These are phyloP conservation scores for Aphodius granarius DNA, from an alignment of 2,888 invertebrate genomes.

Conservation along the genomic window DNA sequence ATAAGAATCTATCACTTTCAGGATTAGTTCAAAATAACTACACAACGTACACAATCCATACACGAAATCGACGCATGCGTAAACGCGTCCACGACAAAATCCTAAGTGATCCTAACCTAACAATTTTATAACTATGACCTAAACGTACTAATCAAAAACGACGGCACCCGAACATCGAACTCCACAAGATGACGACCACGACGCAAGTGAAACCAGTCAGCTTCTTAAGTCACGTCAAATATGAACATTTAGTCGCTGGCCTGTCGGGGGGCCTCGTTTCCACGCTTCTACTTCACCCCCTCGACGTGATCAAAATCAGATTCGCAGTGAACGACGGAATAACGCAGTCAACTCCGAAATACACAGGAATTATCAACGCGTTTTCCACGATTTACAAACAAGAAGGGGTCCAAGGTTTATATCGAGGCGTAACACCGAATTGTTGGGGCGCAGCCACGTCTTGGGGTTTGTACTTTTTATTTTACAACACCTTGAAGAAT, in stretches of 20 bases:
- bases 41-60: too few species aligned
- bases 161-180: not conserved
- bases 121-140: not conserved
- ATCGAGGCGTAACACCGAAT: constrained; percentile 97
- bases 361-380: constrained; percentile 76
- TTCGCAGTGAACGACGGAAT: constrained; percentile 98
- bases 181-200: constrained; percentile 24
- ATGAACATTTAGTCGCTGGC: constrained; percentile 95
- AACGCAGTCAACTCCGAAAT: constrained; percentile 79
- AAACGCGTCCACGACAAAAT: too few species aligned
- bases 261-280: constrained; percentile 94
- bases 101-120: too few species aligned
- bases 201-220: constrained; percentile 20
- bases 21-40: too few species aligned
- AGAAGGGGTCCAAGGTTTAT: constrained; percentile 87
- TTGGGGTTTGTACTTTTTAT: constrained; percentile 98
- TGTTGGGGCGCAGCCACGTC: constrained; percentile 94
- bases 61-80: too few species aligned
- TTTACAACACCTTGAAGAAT: constrained; percentile 91
- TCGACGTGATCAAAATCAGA: constrained; percentile 97
- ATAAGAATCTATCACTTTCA: too few species aligned
- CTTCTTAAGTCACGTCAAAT: constrained; percentile 71
- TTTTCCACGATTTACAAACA: constrained; percentile 80
- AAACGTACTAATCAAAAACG: too few species aligned
- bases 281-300: constrained; percentile 89